These are phyloP conservation scores for Paramisgurnus dabryanus DNA, from an alignment of 2,113 vertebrate genomes.

Conservation along the genomic window DNA sequence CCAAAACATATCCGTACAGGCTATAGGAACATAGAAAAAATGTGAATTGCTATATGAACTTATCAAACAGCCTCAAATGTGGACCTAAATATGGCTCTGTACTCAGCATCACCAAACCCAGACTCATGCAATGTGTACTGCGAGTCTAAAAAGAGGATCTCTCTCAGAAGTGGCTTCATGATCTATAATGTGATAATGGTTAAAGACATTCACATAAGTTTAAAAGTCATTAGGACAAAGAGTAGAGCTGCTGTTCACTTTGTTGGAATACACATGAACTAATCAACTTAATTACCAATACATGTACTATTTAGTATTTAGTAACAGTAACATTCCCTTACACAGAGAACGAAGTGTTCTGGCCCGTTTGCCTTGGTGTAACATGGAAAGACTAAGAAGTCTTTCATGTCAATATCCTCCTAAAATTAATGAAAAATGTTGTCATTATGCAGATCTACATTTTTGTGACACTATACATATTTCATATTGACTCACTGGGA, in stretches of 20 bases:
- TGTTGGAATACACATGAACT: not conserved
- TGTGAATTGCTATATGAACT: conserved; percentile 15
- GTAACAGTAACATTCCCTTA: conserved; percentile 3
- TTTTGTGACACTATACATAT: too few species aligned
- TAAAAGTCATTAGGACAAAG: conserved; percentile 5
- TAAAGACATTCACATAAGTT: not conserved
- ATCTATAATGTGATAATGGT: conserved; percentile 24
- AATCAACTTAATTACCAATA: not conserved
- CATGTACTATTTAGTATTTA: not conserved
- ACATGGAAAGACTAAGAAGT: too few species aligned
- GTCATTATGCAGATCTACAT: too few species aligned
- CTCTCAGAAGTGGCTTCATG: conserved; percentile 23
- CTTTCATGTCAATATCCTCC: too few species aligned
- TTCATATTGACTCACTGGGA: too few species aligned
- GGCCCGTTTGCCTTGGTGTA: too few species aligned
- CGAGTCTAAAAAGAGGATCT: conserved; percentile 15
- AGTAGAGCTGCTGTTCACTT: not conserved
- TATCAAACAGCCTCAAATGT: conserved; percentile 9
- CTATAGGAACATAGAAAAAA: not conserved
- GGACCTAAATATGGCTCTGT: conserved; percentile 17
- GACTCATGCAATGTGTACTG: conserved; percentile 20
- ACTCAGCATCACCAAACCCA: conserved; percentile 11
- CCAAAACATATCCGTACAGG: not conserved
- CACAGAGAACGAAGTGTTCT: not conserved
- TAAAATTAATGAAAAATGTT: too few species aligned